Base-by-base conservation (phyloP, 2,888 invertebrate genomes). In the Lucinisca nassula region DNA sequence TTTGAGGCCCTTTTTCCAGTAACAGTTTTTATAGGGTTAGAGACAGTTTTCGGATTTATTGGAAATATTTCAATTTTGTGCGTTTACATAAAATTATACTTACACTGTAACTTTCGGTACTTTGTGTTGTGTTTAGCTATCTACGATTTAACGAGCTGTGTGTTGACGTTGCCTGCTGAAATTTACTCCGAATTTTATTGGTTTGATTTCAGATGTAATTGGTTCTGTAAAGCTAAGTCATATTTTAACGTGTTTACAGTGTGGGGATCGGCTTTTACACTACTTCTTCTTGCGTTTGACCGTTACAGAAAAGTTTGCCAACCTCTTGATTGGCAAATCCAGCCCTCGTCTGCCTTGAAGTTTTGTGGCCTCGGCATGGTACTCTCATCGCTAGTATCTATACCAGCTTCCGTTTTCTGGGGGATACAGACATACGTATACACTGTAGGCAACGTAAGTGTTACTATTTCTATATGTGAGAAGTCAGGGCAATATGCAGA, bases 391-490 rank as follows among this genome's bases (percentile, higher is more conserved):
- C 6, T 87, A 0, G 84, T 87, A 17, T 58, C 90, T 2, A 30
- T 40, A 24, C 90, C 87, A 12, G 72, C 84, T 21, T 30, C 73
- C 3, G 27, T 90, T 2, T 55, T 90, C 17, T 90, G 87, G 85
- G 90, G 90, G n/a, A 87, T 85, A 58, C 85, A 87, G 49, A 82
- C 82, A 12, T 89, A 89, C 30, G 27, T 72, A 1, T 80, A 76
- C 30, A n/a, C 45, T 12, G 8, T 55, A 14, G 74, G 38, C 35
- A 24, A 51, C 21, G 10, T 76, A 12, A 67, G 78, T 2, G 38
- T 88, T 1, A 85, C 77, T 40, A 85, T 88, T n/a, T 84, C 88
- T n/a, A 84, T 88, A 3, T 88, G 88, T 67, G 85, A 85, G 35
- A 88, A 85, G 49, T 80, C 88, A 27, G 55, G 55, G 2, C 17